A percentile compares a stretch with the other conserved stretches of the same genome.
phyloP scores from a whole-genome alignment of 1,140 invertebrate species.

The Harpegnathos saltator region DNA sequence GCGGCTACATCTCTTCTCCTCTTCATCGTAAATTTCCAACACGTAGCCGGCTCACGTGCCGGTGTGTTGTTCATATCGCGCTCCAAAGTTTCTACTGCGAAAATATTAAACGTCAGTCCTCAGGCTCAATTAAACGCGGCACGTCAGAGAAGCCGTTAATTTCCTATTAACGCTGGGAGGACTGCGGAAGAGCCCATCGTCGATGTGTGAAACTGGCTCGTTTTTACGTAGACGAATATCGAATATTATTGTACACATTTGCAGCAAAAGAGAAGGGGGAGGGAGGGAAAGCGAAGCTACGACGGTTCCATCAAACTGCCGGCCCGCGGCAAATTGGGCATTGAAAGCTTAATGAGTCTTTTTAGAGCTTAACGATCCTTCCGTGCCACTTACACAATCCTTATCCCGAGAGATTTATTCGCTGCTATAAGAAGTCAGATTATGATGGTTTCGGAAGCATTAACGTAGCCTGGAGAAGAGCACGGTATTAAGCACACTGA shows the following conservation, averaged over 20 bases:
- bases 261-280: no score
- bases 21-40: constrained; percentile 46
- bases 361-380: constrained; percentile 23
- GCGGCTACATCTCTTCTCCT: constrained; percentile 3
- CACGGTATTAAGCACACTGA: constrained; percentile 14
- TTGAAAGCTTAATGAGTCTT: constrained; percentile 41
- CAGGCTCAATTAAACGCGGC: constrained; percentile 54
- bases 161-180: constrained; percentile 32
- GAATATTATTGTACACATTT: no score
- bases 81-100: constrained; percentile 54
- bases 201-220: neutral
- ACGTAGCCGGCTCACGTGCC: constrained; percentile 20
- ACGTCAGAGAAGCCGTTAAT: constrained; percentile 42
- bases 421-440: constrained; percentile 1
- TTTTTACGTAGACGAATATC: constrained; percentile 30
- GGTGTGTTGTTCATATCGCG: constrained; percentile 20
- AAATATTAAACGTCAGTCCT: constrained; percentile 41
- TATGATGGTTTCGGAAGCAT: constrained; percentile 11
- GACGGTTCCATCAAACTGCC: neutral
- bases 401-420: constrained; percentile 19
- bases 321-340: constrained; percentile 6
- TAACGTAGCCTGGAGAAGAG: constrained; percentile 2
- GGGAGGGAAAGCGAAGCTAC: no score
- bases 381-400: neutral
- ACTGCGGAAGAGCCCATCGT: neutral